Conservation (phyloP, 2,888 invertebrate genomes). For the Diarsia brunnea region DNA sequence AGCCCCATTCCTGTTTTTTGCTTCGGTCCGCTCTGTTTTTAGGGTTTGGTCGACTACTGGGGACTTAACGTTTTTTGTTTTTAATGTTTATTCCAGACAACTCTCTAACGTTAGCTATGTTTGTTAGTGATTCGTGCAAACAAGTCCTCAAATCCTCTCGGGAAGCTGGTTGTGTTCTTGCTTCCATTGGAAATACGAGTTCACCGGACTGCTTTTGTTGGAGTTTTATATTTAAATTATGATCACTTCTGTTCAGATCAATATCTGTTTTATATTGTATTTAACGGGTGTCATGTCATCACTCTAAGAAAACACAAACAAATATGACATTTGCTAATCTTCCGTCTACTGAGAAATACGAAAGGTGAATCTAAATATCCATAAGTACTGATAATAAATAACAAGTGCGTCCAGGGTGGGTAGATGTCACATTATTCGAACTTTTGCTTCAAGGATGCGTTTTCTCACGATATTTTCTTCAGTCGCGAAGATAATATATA, state of each 20-base stretch:
- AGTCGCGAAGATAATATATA: not conserved
- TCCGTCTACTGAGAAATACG: not conserved
- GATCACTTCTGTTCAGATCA: constrained; percentile 14
- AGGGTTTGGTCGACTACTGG: constrained; percentile 44
- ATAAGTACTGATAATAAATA: not conserved
- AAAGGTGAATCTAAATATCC: not conserved
- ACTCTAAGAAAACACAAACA: not conserved
- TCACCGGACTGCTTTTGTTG: not conserved
- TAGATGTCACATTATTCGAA: not conserved
- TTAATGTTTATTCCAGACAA: constrained; percentile 31
- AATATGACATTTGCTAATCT: constrained; percentile 9
- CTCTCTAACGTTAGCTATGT: constrained; percentile 22
- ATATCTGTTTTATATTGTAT: constrained; percentile 16
- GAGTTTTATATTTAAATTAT: not conserved
- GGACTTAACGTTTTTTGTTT: constrained; percentile 36
- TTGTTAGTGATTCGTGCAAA: constrained; percentile 16
- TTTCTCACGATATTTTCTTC: not conserved
- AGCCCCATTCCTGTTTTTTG: constrained; percentile 33
- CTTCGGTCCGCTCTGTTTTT: constrained; percentile 31
- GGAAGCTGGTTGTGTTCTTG: not conserved
- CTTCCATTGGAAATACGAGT: not conserved
- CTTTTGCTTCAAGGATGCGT: not conserved
- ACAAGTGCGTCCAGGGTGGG: not conserved
- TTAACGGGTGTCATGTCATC: not conserved
- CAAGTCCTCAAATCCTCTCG: not conserved